These are phyloP conservation scores for Malurus cyaneus DNA, from an alignment of 2,113 vertebrate genomes.

Conservation along the genomic window DNA sequence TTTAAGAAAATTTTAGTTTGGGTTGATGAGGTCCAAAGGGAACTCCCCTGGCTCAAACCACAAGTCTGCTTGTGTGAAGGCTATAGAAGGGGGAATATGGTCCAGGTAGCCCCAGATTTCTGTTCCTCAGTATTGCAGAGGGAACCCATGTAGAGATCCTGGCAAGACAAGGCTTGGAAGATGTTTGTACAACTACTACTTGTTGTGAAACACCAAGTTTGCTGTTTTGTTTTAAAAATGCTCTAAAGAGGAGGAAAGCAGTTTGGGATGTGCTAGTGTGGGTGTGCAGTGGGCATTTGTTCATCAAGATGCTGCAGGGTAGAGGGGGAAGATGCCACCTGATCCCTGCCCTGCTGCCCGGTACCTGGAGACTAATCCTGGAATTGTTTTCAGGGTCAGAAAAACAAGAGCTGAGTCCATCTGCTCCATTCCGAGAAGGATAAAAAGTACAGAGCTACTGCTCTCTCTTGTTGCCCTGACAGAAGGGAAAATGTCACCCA, in stretches of 20 bases:
- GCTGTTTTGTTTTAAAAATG: not conserved
- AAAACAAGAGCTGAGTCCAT: not conserved
- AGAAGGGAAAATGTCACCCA: not conserved
- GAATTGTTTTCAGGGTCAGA: not conserved
- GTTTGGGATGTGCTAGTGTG: not conserved
- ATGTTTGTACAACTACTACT: not conserved
- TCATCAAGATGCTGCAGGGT: not conserved
- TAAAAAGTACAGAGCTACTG: not conserved
- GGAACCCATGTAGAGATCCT: not conserved
- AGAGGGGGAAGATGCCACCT: not conserved
- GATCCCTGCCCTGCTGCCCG: not conserved
- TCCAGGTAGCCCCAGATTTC: not conserved
- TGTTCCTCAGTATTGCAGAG: not conserved
- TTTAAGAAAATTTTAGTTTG: not conserved
- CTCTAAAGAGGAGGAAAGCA: not conserved
- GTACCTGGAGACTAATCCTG: not conserved
- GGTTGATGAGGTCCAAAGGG: not conserved
- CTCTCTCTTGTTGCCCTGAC: not conserved
- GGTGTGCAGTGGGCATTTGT: not conserved
- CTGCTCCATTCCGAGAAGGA: not conserved
- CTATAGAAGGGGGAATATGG: not conserved
- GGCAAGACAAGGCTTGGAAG: not conserved
- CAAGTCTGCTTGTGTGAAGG: not conserved
- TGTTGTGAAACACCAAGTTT: not conserved
- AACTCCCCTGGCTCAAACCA: not conserved